Percentiles rank a stretch among this genome's conserved stretches.
Evolutionary conservation across 2,797 vertebrate genomes (phyloP).

Genomic region (Cossypha caffra): DNA sequence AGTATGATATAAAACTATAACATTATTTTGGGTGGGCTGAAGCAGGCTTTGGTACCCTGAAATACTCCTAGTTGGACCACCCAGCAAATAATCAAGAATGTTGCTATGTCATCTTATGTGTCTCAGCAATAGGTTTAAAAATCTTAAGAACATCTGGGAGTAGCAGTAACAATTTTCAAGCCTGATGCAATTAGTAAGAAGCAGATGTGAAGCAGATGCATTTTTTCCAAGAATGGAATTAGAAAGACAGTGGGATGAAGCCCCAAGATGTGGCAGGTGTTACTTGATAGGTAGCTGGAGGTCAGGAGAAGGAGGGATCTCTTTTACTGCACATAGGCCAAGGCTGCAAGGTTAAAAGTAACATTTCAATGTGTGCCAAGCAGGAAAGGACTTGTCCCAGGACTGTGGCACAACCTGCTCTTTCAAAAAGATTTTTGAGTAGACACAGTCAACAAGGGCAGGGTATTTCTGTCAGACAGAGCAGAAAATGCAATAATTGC

Average conservation of each 20-base stretch:
- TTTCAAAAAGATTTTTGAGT: background rate
- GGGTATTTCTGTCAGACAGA: background rate
- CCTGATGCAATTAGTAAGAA: background rate
- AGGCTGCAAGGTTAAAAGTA: background rate
- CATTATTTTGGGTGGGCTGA: background rate
- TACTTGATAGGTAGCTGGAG: background rate
- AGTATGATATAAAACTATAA: background rate
- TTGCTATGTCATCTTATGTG: background rate
- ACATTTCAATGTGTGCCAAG: background rate
- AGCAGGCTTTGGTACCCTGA: background rate
- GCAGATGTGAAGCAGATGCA: background rate
- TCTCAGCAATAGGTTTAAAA: background rate
- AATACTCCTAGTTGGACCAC: background rate
- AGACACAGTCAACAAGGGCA: background rate
- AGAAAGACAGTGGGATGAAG: background rate
- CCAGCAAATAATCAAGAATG: background rate
- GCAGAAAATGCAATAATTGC: background rate
- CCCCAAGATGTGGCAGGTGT: background rate
- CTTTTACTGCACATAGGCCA: accelerated
- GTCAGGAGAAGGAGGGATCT: background rate
- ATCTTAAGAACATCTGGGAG: background rate
- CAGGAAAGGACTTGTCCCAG: background rate
- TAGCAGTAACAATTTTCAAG: background rate
- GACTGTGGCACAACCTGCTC: background rate
- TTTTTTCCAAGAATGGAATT: background rate